Evolutionary conservation across 2,888 invertebrate species (phyloP).

Genomic region (Ectropis crepuscularia): DNA sequence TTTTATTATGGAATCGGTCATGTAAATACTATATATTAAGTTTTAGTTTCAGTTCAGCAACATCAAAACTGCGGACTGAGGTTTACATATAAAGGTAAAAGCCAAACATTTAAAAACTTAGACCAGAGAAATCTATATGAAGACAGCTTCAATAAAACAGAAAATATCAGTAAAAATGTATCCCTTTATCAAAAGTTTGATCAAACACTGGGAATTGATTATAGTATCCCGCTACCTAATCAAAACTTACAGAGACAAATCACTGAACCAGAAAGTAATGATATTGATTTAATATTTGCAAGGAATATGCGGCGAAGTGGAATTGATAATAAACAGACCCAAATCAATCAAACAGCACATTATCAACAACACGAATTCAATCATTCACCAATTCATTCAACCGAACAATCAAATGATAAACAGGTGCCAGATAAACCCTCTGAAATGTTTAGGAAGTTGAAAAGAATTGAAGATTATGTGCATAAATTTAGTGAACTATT

Average conservation of each 20-base stretch:
- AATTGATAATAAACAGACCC: background rate
- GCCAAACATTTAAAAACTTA: background rate
- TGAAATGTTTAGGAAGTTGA: background rate
- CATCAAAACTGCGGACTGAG: slow-evolving; percentile 10
- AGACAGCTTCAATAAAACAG: background rate
- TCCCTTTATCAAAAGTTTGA: background rate
- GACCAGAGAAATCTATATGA: background rate
- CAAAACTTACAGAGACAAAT: slow-evolving; percentile 1
- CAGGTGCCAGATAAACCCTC: background rate
- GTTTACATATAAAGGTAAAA: slow-evolving; percentile 15
- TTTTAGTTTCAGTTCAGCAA: slow-evolving; percentile 7
- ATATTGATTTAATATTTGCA: background rate
- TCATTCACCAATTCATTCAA: background rate
- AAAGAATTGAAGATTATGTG: background rate
- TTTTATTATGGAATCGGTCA: background rate
- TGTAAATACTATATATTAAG: background rate
- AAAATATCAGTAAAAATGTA: background rate
- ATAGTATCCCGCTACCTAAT: background rate
- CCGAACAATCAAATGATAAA: background rate
- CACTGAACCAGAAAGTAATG: background rate
- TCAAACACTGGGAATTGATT: too few relatives aligned
- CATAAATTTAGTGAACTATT: background rate
- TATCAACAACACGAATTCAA: background rate
- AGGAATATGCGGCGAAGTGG: background rate
- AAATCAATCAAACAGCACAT: background rate